Base-by-base conservation (phyloP, 2,888 invertebrate genomes). In the Timema podura region DNA sequence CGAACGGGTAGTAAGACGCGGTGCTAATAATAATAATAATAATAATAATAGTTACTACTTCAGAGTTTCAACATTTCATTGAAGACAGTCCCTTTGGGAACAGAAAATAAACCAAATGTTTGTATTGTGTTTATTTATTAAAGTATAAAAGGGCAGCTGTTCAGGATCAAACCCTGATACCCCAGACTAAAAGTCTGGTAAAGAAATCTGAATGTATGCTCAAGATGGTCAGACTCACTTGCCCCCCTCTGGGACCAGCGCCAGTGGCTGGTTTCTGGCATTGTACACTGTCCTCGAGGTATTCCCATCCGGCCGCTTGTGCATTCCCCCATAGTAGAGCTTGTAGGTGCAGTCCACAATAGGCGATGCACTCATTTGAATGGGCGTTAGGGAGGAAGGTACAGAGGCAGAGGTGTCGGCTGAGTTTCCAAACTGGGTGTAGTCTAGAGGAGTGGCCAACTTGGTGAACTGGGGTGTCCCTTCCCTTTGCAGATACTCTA, bases 291-390 rank as follows among this genome's bases (percentile, higher is more conserved):
- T 75, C 45, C 79, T 74, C n/a, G 78, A 76, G 66, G 81, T 79
- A 47, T 78, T 80, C 7, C 78, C 80, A 76, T 82, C 82, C n/a
- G 83, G 81, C 65, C 82, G 74, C 74, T 82, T 82, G 76, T 83
- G 82, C n/a, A 78, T 80, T 48, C 83, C 83, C 47, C 82, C 83
- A 76, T 83, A 82, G 75, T 81, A 83, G 73, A 83, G 76, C 74
- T 83, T 83, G 77, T 81, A 83, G 0, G 82, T 83, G 45, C 57
- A 30, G 44, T 69, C 69, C 8, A 65, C 65, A 11, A 9, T 5
- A 0, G 46, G 65, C 16, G 46, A 47, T 44, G 30, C 8, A 48
- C 47, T 11, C 8, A 16, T 45, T 30, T 30, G 30, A 3, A 5
- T 61, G 48, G 47, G 6, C 13, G 13, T 30, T 46, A 30, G 6